A percentile compares a stretch with the other conserved stretches of the same genome.
Conservation (phyloP, 2,797 vertebrate species). For the Vipera latastei region DNA sequence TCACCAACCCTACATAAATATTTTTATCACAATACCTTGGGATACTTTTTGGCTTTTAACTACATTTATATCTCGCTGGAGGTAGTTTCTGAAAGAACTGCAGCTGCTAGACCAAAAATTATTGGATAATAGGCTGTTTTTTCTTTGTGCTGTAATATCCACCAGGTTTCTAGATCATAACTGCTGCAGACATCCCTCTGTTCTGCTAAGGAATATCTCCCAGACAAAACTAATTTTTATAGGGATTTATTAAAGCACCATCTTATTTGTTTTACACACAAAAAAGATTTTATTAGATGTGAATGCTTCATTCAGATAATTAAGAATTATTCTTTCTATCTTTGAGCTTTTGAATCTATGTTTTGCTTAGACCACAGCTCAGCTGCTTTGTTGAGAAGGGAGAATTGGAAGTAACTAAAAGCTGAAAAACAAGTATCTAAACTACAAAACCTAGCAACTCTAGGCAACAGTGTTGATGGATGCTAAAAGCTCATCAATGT, state of each 20-base stretch:
- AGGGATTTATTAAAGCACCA: background rate
- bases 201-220: background rate
- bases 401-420: background rate
- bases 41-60: background rate
- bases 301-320: background rate
- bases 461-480: background rate
- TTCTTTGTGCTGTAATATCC: background rate
- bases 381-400: background rate
- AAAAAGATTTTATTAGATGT: background rate
- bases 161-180: background rate
- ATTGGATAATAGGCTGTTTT: background rate
- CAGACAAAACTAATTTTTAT: constrained; percentile 7
- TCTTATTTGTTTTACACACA: background rate
- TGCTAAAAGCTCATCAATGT: background rate
- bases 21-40: background rate
- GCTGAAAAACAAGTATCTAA: background rate
- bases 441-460: background rate
- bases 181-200: background rate
- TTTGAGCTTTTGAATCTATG: background rate
- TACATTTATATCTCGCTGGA: background rate
- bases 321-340: constrained; percentile 10
- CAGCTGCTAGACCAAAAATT: background rate
- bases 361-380: background rate
- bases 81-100: background rate
- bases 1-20: background rate